Conservation (phyloP, 2,797 vertebrate genomes). For the Onychomys arenicola region DNA sequence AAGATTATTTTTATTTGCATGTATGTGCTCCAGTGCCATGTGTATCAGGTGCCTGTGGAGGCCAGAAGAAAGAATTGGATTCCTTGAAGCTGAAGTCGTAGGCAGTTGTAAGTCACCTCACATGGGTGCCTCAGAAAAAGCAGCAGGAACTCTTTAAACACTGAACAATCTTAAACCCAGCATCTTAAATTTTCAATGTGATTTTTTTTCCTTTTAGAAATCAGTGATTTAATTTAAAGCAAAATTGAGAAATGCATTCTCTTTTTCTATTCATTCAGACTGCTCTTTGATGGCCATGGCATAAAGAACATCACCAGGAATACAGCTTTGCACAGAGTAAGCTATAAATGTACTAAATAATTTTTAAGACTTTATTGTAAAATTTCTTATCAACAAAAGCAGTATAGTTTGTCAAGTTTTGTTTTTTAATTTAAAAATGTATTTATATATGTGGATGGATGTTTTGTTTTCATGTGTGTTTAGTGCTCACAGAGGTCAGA, state of each 20-base stretch:
- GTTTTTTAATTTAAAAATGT: not conserved
- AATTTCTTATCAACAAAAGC: conserved; percentile 47
- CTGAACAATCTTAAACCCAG: not conserved
- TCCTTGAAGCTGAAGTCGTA: not conserved
- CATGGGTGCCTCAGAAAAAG: not conserved
- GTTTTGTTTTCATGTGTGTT: not conserved
- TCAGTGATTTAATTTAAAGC: conserved; percentile 59
- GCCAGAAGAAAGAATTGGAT: not conserved
- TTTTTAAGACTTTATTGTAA: not conserved
- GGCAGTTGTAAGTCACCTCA: not conserved
- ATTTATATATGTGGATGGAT: not conserved
- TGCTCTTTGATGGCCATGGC: conserved; percentile 55
- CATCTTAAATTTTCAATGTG: conserved; percentile 18
- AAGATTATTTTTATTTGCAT: not conserved
- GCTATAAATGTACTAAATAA: conserved; percentile 27
- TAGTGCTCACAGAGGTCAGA: not conserved
- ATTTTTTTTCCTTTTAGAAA: conserved; percentile 71
- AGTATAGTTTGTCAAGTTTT: conserved; percentile 15
- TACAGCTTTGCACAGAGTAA: conserved; percentile 69
- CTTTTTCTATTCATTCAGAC: conserved; percentile 20
- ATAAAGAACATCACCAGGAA: conserved; percentile 47
- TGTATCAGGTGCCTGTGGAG: not conserved
- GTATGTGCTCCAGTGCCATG: not conserved
- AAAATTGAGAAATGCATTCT: conserved; percentile 49
- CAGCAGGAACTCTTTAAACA: not conserved